Conservation (phyloP, 2,113 vertebrate species). For the Chlamydotis undulata region DNA sequence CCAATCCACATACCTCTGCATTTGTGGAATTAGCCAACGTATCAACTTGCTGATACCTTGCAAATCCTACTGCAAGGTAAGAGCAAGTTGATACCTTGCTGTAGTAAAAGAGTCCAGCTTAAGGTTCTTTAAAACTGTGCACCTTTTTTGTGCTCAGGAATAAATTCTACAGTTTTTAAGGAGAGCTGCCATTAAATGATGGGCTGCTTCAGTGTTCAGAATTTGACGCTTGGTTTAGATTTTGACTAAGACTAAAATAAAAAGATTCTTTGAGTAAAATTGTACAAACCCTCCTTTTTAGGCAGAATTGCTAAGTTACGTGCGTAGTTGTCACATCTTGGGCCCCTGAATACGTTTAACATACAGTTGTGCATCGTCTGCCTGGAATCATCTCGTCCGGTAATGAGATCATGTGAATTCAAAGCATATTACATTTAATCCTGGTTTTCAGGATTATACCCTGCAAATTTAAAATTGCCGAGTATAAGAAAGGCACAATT, state of each 20-base stretch:
- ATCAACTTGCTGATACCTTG: not conserved
- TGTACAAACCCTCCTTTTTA: not conserved
- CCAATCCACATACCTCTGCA: not conserved
- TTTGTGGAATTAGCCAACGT: not conserved
- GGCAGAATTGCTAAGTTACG: not conserved
- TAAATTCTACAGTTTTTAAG: not conserved
- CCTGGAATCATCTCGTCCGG: not conserved
- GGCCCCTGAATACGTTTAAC: not conserved
- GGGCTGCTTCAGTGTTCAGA: not conserved
- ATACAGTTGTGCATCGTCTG: not conserved
- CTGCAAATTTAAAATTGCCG: constrained; percentile 20
- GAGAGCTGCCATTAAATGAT: not conserved
- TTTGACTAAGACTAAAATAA: not conserved
- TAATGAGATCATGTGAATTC: constrained; percentile 17
- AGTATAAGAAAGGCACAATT: not conserved
- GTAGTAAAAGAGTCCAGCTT: not conserved
- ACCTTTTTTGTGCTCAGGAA: not conserved
- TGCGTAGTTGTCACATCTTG: not conserved
- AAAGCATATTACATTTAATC: constrained; percentile 34
- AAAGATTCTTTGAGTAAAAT: constrained; percentile 3
- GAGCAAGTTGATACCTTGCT: not conserved
- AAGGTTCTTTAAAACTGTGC: not conserved
- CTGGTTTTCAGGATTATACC: constrained; percentile 45
- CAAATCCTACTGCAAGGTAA: not conserved
- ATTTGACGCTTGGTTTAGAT: not conserved